Base-by-base conservation (phyloP, 2,113 vertebrate species). In the Petrocephalus microphthalmus region DNA sequence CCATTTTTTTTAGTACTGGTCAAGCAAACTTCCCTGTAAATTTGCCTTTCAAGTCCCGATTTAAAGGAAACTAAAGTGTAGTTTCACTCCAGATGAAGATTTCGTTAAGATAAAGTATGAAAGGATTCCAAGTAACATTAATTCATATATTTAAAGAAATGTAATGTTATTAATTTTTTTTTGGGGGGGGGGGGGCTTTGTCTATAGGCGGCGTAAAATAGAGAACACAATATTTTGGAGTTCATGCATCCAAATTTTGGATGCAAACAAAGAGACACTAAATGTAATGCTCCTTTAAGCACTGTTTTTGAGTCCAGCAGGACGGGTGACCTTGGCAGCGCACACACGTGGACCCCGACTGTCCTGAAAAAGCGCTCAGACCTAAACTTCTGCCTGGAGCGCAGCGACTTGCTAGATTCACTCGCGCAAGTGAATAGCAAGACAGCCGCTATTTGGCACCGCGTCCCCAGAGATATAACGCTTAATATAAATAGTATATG, bases 271-370 rank as follows among this genome's bases (percentile, higher is more conserved):
- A 56, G 19, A 19, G 33, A 85, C 52, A 85, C 13, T 33, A 54
- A 33, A 33, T 54, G 5, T 56, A 54, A 37, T 29, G 17, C 7
- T 29, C 45, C 82, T 85, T 85, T 56, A 56, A 85, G 20, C 17
- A 42, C 17, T 67, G 8, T n/a, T 7, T 25, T 7, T 67, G 20
- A 83, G 33, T 82, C 17, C 8, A 6, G 17, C 25, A 82, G 49
- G 10, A 7, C 15, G 51, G 6, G 51, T 88, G 87, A 88, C 87
- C 87, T 88, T 88, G 87, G 56, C 20, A 13, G 17, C 33, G 13
- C 2, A 37, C 71, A 7, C 71, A 78, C 29, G 33, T 42, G 33
- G 33, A 78, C 71, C 71, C 2, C 37, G 7, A 54, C 49, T 51
- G 56, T 81, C 10, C 51, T 45, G 17, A 82, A 53, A 56, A 56